These are phyloP conservation scores for Erythrolamprus reginae DNA, from an alignment of 2,113 vertebrate species.

Conservation along the genomic window DNA sequence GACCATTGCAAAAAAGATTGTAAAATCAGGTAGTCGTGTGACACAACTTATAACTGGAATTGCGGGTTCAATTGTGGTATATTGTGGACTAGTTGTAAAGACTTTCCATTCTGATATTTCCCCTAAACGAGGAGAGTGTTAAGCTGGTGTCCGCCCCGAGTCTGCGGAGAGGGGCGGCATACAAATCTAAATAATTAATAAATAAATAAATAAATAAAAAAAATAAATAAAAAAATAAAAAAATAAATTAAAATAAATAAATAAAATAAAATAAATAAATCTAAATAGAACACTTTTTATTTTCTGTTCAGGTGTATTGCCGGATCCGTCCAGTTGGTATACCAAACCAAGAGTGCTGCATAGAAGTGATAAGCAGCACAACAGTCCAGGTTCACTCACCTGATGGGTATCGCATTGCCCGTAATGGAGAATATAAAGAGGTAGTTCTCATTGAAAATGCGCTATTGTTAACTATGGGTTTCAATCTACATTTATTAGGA, in stretches of 20 bases:
- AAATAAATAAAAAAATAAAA: no score
- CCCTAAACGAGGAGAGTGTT: background rate
- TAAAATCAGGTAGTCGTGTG: background rate
- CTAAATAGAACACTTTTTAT: background rate
- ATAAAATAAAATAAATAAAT: no score
- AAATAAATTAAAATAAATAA: no score
- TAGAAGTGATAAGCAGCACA: conserved; percentile 84
- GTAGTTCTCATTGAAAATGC: conserved; percentile 53
- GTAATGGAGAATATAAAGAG: conserved; percentile 93
- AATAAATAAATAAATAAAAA: no score
- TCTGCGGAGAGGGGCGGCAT: no score
- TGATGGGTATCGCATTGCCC: conserved; percentile 79
- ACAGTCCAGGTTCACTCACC: conserved; percentile 89
- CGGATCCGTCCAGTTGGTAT: conserved; percentile 80
- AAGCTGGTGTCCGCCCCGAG: no score
- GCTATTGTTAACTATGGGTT: background rate
- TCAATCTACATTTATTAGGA: background rate
- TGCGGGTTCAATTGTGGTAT: background rate
- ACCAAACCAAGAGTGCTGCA: conserved; percentile 80
- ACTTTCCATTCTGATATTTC: background rate
- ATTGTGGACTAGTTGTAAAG: background rate
- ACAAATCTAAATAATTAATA: no score
- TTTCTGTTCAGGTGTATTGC: conserved; percentile 80
- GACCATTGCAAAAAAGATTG: background rate
- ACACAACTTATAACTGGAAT: background rate